Base-by-base conservation (phyloP, 1,140 invertebrate species). In the Euwallacea similis region DNA sequence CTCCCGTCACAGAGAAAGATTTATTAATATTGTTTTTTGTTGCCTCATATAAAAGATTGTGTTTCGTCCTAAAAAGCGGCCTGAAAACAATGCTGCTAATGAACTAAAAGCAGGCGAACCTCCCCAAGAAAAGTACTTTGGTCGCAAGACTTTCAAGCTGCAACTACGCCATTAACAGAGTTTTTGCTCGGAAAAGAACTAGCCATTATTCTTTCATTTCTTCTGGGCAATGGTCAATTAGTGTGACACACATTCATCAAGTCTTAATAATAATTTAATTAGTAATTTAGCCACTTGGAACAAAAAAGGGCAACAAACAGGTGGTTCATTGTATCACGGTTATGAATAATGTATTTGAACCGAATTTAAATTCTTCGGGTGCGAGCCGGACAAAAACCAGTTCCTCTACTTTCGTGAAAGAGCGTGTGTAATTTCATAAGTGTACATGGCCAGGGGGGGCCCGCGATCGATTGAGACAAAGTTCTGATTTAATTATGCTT, bases 341-440 rank as follows among this genome's bases (percentile, higher is more conserved):
- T 55, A 64, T 70, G 68, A 70, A 70, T 70, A 64, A 70, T 70
- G 68, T 70, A 70, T 70, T 64, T 70, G 53, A 70, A 70, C 68
- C 68, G 53, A 70, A 70, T 70, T 70, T 70, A 70, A 70, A 70
- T 70, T 70, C 68, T 70, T 70, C 58, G 21, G 43, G 60, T 62
- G 67, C 21, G 21, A 33, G 21, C 21, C 21, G 21, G 21, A 33
- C 21, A 33, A 33, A 42, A 70, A 70, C 68, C 61, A 9, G 68
- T 70, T 62, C n/a, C 41, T 43, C 68, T 56, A 70, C 68, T 70
- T 70, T 70, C 68, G 68, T 70, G 61, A 70, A 70, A 64, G 68
- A 58, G 46, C 13, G 46, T 50, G 46, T 50, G 46, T 50, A 50
- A 13, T 50, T 13, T 50, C 46, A 50, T 13, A 50, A 50, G 46